Evolutionary conservation across 2,888 invertebrate species (phyloP).

Genomic region (Charanyca ferruginea): DNA sequence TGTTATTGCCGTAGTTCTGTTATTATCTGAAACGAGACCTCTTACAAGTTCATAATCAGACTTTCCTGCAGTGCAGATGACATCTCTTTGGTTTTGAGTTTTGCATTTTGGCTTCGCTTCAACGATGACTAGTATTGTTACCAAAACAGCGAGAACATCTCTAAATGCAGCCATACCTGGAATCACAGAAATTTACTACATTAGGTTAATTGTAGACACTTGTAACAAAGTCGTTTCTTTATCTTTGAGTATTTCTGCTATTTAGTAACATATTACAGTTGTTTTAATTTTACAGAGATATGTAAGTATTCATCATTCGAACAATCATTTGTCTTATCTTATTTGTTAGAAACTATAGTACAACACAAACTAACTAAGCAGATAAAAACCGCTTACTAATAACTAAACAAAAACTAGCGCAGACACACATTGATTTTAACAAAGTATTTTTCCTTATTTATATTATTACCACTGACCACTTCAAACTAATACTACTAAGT

Average conservation of each 20-base stretch:
- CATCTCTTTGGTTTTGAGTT: constrained; percentile 42
- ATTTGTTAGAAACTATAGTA: neutral
- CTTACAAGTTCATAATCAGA: constrained; percentile 66
- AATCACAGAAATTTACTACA: constrained; percentile 30
- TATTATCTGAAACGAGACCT: constrained; percentile 72
- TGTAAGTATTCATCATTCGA: too few species aligned
- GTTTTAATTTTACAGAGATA: neutral
- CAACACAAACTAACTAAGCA: neutral
- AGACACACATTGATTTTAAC: neutral
- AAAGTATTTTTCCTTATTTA: constrained; percentile 29
- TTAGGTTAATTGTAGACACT: neutral
- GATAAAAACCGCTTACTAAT: neutral
- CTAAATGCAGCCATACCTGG: constrained; percentile 51
- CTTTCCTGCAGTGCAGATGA: constrained; percentile 62
- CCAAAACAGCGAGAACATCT: constrained; percentile 12
- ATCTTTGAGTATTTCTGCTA: neutral
- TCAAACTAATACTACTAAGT: neutral
- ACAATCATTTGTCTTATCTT: neutral
- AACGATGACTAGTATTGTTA: constrained; percentile 34
- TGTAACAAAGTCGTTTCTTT: neutral
- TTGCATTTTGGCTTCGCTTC: constrained; percentile 64
- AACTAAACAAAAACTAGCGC: neutral
- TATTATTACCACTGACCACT: constrained; percentile 20
- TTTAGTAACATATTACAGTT: neutral
- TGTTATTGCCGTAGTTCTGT: constrained; percentile 64